Percentiles rank a stretch among this genome's conserved stretches.
Conservation (phyloP, 1,140 invertebrate species). For the Pseudomyrmex sp. region DNA sequence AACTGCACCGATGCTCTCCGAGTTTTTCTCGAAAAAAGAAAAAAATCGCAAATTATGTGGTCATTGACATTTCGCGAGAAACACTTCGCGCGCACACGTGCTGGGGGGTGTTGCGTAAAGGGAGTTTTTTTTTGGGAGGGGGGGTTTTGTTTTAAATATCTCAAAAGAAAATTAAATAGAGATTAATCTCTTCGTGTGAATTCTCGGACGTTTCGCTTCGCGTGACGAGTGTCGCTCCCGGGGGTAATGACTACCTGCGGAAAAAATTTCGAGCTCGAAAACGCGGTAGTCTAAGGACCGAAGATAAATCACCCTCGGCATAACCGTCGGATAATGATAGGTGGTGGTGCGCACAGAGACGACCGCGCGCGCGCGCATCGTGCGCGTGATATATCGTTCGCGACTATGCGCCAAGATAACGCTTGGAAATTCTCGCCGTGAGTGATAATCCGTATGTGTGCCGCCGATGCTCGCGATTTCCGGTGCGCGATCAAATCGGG, state of each 20-base stretch:
- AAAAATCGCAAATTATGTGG: no score
- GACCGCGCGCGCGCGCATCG: slow-evolving; percentile 61
- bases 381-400: slow-evolving; percentile 74
- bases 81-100: not conserved
- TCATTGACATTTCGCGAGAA: no score
- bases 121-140: slow-evolving; percentile 12
- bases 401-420: slow-evolving; percentile 49
- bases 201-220: slow-evolving; percentile 51
- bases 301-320: slow-evolving; percentile 75
- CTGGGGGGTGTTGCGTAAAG: no score
- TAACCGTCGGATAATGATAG: slow-evolving; percentile 77
- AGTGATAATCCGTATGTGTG: slow-evolving; percentile 63
- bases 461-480: slow-evolving; percentile 43
- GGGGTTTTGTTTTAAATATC: slow-evolving; percentile 28
- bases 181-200: slow-evolving; percentile 51
- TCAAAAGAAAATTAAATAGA: not conserved
- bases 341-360: slow-evolving; percentile 51
- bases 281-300: slow-evolving; percentile 71
- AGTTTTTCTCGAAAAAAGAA: no score
- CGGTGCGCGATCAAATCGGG: slow-evolving; percentile 1
- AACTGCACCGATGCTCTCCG: no score
- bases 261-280: slow-evolving; percentile 42
- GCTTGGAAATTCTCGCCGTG: slow-evolving; percentile 72
- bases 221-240: slow-evolving; percentile 44
- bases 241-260: slow-evolving; percentile 44